Evolutionary conservation across 2,888 invertebrate species (phyloP), one percentile per base, ranked within the genome.

Genomic region (Dasypolia templi): DNA sequence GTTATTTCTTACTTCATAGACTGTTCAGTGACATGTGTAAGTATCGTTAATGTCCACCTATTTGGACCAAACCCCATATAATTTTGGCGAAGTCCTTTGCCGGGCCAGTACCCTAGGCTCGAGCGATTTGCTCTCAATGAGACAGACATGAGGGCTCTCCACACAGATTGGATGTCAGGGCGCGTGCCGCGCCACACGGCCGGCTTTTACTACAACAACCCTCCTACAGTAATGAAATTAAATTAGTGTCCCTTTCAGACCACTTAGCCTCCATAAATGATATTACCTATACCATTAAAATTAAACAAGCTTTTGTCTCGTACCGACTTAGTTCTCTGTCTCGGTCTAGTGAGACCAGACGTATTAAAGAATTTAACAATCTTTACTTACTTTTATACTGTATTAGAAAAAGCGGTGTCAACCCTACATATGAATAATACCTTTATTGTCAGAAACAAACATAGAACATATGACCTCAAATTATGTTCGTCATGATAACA

Each of bases 131-230:
- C 89, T 91, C 91, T 94, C 93, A 94, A 94, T 92, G 93, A 91
- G 92, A 91, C 91, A 91, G 90, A 90, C 91, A 89, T 79, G 89
- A 95, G 94, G 89, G 91, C 90, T 86, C 95, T 95, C 88, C 84
- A 90, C 90, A 78, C 88, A 92, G 94, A 95, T 95, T 95, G 94
- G 92, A 93, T 94, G 94, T 93, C 94, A 92, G 87, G 82, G 85
- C 89, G 83, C 85, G 88, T 85, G 82, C 84, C 82, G 83, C 82
- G 74, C 82, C 87, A 86, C 82, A 55, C 64, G 70, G 69, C 67
- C 68, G 67, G 88, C 86, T 87, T 86, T 88, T 87, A 87, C 84
- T 77, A 88, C 86, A 87, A 91, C 91, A 84, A 88, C 91, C 88
- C 92, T 93, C 82, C 87, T 88, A 90, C 90, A 89, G 89, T 91